Evolutionary conservation across 2,113 vertebrate genomes (phyloP), one percentile per base, ranked within the genome.

Genomic region (Miniopterus natalensis): DNA sequence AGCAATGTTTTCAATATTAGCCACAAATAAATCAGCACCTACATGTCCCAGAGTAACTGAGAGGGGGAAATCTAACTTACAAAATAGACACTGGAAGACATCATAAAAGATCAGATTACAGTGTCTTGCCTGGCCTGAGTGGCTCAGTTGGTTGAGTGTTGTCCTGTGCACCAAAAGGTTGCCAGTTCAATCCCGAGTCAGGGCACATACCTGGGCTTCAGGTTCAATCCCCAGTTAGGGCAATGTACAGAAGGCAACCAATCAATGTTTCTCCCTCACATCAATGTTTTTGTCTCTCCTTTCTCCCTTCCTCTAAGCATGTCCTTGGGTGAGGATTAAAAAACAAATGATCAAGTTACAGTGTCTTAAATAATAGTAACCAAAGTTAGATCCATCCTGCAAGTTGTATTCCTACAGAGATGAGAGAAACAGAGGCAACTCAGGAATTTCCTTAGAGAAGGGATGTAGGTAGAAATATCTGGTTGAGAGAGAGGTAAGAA

Each of bases 291-390:
- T 31, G 61, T 29, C 61, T 63, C 27, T 63, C 25, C 25, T 0
- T 61, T 27, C 29, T 29, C 61, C 27, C 31, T 14, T 13, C 61
- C 61, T 29, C 27, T 63, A 63, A 63, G 31, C 29, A 63, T 63
- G 31, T 63, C 27, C 12, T 31, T 29, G 5, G 1, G 61, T 63
- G 61, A 63, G 31, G 61, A 63, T 31, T 63, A 63, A n/a, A 40
- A n/a, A 63, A 63, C 61, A 94, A 94, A 87, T 84, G 18, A 90
- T 80, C 25, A 80, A 8, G 73, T 77, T 31, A 23, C 10, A 75
- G 63, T 66, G 21, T 85, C 31, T 89, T 36, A 31, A 95, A 87
- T 20, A 80, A 71, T 42, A 71, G 20, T 84, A 25, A 57, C 40
- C 14, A n/a, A 53, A 47, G 29, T 80, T 31, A 55, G 36, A 92